Conservation (phyloP, 2,113 vertebrate species). For the Corythaeola cristata region DNA sequence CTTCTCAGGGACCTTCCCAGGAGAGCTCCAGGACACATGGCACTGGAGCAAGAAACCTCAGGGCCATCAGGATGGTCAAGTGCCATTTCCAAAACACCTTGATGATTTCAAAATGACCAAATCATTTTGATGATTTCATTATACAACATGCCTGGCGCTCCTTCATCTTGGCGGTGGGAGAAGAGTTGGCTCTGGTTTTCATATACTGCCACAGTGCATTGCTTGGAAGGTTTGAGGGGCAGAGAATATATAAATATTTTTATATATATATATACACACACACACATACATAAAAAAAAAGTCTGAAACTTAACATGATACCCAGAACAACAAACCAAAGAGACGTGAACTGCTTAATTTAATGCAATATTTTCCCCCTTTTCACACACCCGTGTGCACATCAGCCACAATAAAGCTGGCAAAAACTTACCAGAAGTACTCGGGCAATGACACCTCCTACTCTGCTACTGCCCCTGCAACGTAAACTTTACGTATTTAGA, state of each 20-base stretch:
- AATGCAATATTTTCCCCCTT: neutral
- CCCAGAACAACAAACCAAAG: neutral
- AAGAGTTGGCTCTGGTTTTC: neutral
- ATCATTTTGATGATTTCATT: neutral
- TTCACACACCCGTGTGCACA: neutral
- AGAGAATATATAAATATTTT: neutral
- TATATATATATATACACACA: no score
- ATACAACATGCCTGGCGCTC: rapidly evolving
- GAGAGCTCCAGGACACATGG: neutral
- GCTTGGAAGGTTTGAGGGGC: neutral
- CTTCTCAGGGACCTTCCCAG: neutral
- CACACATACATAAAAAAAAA: no score
- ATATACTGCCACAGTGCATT: neutral
- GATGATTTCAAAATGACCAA: neutral
- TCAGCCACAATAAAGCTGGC: neutral
- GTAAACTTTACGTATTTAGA: neutral
- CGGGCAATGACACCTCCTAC: neutral
- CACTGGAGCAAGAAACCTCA: neutral
- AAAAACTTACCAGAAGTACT: neutral
- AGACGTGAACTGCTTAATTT: neutral
- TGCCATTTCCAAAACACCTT: neutral
- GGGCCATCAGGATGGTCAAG: neutral
- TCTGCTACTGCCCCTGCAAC: neutral
- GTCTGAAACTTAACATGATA: neutral
- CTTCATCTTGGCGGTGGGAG: neutral